Conservation (phyloP, 2,113 vertebrate species). For the Oryzias melastigma region DNA sequence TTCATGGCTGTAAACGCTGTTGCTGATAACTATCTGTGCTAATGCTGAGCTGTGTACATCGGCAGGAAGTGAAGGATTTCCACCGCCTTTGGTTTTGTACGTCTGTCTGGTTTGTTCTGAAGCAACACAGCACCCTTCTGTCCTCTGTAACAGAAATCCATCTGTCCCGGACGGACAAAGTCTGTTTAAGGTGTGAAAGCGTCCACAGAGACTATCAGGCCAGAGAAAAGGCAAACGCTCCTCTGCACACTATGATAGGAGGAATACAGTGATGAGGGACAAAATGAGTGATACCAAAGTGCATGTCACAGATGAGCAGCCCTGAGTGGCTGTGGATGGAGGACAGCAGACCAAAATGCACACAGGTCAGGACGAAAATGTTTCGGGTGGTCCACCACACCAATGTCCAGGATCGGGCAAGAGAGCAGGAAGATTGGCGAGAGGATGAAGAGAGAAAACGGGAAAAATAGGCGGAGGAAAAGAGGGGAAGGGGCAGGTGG, state of each 20-base stretch:
- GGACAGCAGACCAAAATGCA: conserved; percentile 70
- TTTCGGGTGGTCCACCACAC: conserved; percentile 79
- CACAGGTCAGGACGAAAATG: conserved; percentile 61
- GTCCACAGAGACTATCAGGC: conserved; percentile 55
- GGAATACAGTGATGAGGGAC: conserved; percentile 83
- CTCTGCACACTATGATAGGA: conserved; percentile 84
- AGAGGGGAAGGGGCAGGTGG: conserved; percentile 42
- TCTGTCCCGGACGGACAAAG: conserved; percentile 48
- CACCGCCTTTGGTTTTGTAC: conserved; percentile 58
- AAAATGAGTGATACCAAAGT: conserved; percentile 87
- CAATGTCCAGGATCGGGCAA: conserved; percentile 85
- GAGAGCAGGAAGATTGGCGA: conserved; percentile 62
- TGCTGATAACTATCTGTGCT: conserved; percentile 46
- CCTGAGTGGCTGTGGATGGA: conserved; percentile 81
- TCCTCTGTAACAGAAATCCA: conserved; percentile 23
- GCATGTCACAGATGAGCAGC: conserved; percentile 85
- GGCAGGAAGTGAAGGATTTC: conserved; percentile 43
- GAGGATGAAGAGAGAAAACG: conserved; percentile 28
- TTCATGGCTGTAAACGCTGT: conserved; percentile 42
- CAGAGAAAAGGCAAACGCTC: conserved; percentile 55
- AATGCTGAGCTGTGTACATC: conserved; percentile 44
- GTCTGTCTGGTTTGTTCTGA: conserved; percentile 49
- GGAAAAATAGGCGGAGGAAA: conserved; percentile 27
- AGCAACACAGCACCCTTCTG: conserved; percentile 31
- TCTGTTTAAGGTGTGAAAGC: conserved; percentile 48